Conservation (phyloP, 2,113 vertebrate genomes). For the Tetrao urogallus region DNA sequence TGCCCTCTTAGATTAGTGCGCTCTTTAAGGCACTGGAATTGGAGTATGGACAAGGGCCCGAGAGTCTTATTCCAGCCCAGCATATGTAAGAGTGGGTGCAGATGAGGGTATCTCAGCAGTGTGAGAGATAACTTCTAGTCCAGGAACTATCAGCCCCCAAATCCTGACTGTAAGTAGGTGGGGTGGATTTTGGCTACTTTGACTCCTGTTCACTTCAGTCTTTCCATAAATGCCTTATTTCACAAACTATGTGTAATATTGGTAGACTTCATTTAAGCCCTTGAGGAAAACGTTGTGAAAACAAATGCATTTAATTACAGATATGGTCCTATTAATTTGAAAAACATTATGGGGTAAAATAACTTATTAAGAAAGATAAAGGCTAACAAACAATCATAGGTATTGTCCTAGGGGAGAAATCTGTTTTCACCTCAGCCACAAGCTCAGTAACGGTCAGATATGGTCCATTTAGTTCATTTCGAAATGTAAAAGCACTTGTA, state of each 20-base stretch:
- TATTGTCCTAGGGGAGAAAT: background rate
- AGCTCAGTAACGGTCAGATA: background rate
- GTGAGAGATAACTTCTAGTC: background rate
- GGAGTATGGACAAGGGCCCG: background rate
- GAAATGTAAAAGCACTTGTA: background rate
- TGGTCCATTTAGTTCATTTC: background rate
- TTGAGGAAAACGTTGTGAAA: background rate
- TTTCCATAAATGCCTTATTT: background rate
- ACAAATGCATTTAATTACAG: background rate
- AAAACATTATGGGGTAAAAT: background rate
- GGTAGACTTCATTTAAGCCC: background rate
- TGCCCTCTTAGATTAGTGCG: background rate
- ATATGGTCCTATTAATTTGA: background rate
- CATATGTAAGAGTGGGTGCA: background rate
- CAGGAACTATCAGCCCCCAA: background rate
- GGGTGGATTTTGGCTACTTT: rapidly evolving
- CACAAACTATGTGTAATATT: background rate
- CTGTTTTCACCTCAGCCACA: background rate
- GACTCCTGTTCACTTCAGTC: background rate
- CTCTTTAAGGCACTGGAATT: background rate
- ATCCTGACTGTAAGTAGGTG: background rate
- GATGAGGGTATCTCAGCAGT: background rate
- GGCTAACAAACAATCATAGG: background rate
- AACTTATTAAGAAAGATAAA: conserved; percentile 23
- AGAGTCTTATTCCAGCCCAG: background rate